Conservation (phyloP, 2,113 vertebrate genomes). For the Oceanites oceanicus region DNA sequence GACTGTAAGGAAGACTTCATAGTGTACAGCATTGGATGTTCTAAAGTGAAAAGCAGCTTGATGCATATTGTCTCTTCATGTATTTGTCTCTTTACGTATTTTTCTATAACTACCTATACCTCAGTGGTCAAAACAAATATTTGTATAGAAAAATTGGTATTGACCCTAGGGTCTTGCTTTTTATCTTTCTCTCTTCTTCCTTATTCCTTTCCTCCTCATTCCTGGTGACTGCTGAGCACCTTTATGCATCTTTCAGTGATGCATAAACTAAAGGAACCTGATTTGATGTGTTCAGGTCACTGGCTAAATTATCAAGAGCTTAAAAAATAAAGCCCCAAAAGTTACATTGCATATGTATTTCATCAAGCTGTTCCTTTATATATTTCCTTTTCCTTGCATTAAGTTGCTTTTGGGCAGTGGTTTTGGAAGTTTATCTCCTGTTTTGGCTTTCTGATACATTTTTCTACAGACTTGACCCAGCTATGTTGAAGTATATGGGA, state of each 20-base stretch:
- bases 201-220: neutral
- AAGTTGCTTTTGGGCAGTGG: neutral
- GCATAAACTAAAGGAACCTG: neutral
- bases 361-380: neutral
- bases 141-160: neutral
- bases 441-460: neutral
- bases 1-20: neutral
- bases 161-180: rapidly evolving
- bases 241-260: neutral
- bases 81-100: neutral
- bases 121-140: neutral
- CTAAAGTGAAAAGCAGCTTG: neutral
- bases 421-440: neutral
- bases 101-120: neutral
- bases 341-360: neutral
- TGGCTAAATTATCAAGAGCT: neutral
- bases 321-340: rapidly evolving
- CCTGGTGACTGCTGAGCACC: neutral
- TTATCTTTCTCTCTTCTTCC: rapidly evolving
- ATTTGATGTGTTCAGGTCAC: neutral
- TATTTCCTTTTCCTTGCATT: neutral
- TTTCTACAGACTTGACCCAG: neutral
- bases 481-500: neutral
- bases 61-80: rapidly evolving
- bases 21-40: rapidly evolving